Conservation (phyloP, 2,113 vertebrate species). For the Eublepharis macularius region DNA sequence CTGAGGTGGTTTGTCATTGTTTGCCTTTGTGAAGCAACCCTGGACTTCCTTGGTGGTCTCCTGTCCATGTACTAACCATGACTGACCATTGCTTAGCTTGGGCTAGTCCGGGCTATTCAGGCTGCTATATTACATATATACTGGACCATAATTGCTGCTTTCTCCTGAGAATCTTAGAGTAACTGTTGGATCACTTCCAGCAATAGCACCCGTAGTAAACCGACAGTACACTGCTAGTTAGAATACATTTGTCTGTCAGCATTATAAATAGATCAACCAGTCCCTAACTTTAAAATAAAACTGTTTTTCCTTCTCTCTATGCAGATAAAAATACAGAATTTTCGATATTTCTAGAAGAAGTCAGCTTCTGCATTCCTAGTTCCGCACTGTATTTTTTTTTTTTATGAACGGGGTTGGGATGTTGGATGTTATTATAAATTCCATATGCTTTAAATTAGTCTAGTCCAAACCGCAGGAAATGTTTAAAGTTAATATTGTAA, state of each 20-base stretch:
- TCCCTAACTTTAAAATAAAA: neutral
- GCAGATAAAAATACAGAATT: neutral
- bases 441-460: constrained; percentile 24
- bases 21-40: no score
- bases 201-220: neutral
- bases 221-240: neutral
- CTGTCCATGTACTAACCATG: no score
- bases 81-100: no score
- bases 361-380: neutral
- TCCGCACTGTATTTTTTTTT: neutral
- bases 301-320: neutral
- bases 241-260: neutral
- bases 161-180: neutral
- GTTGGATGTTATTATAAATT: constrained; percentile 23
- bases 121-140: no score
- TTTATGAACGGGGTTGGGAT: neutral
- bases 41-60: no score
- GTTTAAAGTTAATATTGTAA: constrained; percentile 26
- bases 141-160: neutral
- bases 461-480: constrained; percentile 34
- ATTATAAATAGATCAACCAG: neutral
- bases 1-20: no score
- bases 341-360: neutral
- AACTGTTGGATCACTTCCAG: neutral
- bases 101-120: no score